Evolutionary conservation across 1,140 invertebrate species (phyloP).

Genomic region (Caenorhabditis tropicalis): DNA sequence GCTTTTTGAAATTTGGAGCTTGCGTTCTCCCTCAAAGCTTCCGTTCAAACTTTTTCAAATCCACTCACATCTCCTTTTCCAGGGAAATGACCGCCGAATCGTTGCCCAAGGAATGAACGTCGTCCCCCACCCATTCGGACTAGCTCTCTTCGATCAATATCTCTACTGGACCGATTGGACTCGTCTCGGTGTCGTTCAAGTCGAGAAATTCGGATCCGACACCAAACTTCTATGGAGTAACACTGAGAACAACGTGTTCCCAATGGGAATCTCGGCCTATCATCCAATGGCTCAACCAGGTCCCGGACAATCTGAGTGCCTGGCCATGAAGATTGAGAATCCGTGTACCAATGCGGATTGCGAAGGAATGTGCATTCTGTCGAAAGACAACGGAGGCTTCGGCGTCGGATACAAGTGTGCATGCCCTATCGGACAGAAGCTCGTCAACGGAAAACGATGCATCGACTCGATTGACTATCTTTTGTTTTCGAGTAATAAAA

Average conservation of each 20-base stretch:
- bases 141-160: slow-evolving; percentile 75
- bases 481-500: slow-evolving; percentile 92
- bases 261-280: slow-evolving; percentile 71
- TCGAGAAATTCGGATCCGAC: slow-evolving; percentile 81
- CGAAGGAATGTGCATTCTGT: slow-evolving; percentile 93
- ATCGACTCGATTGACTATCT: slow-evolving; percentile 87
- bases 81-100: slow-evolving; percentile 73
- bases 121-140: slow-evolving; percentile 71
- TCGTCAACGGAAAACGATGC: slow-evolving; percentile 82
- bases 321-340: slow-evolving; percentile 76
- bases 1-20: too few relatives aligned
- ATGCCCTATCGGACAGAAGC: slow-evolving; percentile 82
- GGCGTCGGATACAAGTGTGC: slow-evolving; percentile 89
- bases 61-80: neutral
- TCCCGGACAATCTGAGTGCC: slow-evolving; percentile 67
- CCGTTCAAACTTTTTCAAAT: too few relatives aligned
- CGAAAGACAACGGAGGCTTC: slow-evolving; percentile 80
- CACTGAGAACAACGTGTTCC: slow-evolving; percentile 71
- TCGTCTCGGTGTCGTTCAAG: slow-evolving; percentile 88
- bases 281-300: slow-evolving; percentile 69
- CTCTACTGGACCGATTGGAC: slow-evolving; percentile 95
- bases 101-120: slow-evolving; percentile 67
- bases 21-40: neutral
- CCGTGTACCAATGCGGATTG: slow-evolving; percentile 93
- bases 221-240: slow-evolving; percentile 69